Conservation (phyloP, 2,888 invertebrate genomes). For the Cephalotes varians region DNA sequence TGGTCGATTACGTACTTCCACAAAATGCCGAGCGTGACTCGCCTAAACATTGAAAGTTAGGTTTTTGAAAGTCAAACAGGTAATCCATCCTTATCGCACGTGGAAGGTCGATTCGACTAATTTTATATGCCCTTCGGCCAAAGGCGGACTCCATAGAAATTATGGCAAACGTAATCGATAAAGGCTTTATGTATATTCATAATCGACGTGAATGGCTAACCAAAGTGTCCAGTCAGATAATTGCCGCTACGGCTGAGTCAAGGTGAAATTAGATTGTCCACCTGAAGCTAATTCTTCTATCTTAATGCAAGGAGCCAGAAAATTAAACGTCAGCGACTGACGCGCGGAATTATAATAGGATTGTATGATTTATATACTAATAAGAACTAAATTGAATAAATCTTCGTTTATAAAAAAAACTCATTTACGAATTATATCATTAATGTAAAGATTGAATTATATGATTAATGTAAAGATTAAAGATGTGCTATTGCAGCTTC, state of each 20-base stretch:
- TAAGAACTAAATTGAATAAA: background rate
- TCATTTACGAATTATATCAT: no score
- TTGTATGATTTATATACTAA: background rate
- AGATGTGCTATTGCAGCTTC: background rate
- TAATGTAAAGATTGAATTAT: no score
- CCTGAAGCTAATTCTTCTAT: conserved; percentile 4
- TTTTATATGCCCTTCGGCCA: conserved; percentile 39
- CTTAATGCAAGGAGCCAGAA: conserved; percentile 7
- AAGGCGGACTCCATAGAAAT: conserved; percentile 16
- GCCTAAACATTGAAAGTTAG: conserved; percentile 27
- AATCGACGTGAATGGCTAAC: conserved; percentile 45
- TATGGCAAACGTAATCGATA: conserved; percentile 48
- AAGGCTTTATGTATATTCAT: conserved; percentile 51
- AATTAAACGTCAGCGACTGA: conserved; percentile 4
- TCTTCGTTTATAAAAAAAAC: background rate
- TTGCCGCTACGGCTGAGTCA: conserved; percentile 9
- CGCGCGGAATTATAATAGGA: background rate
- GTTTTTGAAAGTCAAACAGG: conserved; percentile 45
- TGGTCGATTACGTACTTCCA: background rate
- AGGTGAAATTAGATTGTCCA: conserved; percentile 27
- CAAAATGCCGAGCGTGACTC: conserved; percentile 28
- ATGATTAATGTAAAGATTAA: background rate
- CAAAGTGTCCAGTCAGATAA: conserved; percentile 50
- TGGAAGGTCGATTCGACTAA: conserved; percentile 36
- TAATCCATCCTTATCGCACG: conserved; percentile 23